Evolutionary conservation across 2,797 vertebrate genomes (phyloP), one percentile per base, ranked within the genome.

Genomic region (Acanthornis magna): DNA sequence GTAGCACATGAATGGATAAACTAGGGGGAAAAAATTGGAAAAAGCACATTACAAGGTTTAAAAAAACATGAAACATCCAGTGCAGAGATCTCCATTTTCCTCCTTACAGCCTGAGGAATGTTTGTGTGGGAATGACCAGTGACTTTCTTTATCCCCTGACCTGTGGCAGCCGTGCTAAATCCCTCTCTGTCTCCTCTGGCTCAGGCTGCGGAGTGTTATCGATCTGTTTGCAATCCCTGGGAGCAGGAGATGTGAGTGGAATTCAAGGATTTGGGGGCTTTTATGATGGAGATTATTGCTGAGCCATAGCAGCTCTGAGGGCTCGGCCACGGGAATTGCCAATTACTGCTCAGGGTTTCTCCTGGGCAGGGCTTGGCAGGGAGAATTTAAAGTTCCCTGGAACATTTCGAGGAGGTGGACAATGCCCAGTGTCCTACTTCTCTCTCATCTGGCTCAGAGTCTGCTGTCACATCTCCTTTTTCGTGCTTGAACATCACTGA

Each of bases 1-100:
- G 6, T 96, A 96, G 89, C 97, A 97, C 38, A 80, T 61, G 54
- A 97, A 51, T 2, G 96, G 68, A 29, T 91, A 93, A 76, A 19
- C 96, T 97, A 16, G 3, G 30, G 3, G 1, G 1, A 10, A 48
- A 48, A 54, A 30, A 3, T 13, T 20, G 19, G 13, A 21, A 40
- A 43, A 38, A 80, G 21, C 29, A 50, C 11, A 27, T 90, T 68
- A 42, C 7, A 32, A 16, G 32, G 73, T 47, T 88, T 94, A 50
- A 43, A 70, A 70, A 76, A 23, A 4, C 50, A 50, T 18, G 45
- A 34, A 36, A 38, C 10, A 18, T 62, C n/a, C 47, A 4, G 26
- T 8, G 32, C 29, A 45, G n/a, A 58, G 42, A 54, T 45, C 48
- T 89, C 36, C 9, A 5, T 73, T 95, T 91, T 55, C 53, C 27